Conservation (phyloP, 1,140 invertebrate species). For the Drosophila baimaii region DNA sequence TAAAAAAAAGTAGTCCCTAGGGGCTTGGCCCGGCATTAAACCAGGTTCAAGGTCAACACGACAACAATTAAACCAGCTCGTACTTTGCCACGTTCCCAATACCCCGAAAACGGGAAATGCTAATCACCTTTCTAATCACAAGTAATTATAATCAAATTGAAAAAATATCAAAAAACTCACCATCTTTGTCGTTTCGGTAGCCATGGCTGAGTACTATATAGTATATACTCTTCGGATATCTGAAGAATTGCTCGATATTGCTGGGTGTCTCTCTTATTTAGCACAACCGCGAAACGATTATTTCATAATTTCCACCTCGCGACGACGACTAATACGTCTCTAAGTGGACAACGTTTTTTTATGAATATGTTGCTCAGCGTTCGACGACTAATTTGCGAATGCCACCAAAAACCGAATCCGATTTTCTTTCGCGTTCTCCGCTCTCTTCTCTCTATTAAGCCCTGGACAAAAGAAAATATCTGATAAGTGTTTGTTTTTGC, state of each 20-base stretch:
- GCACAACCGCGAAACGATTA: slow-evolving; percentile 51
- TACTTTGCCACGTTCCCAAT: slow-evolving; percentile 37
- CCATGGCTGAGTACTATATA: slow-evolving; percentile 45
- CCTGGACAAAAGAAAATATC: slow-evolving; percentile 73
- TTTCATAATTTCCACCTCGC: slow-evolving; percentile 68
- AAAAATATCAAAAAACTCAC: slow-evolving; percentile 50
- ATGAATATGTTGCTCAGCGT: slow-evolving; percentile 56
- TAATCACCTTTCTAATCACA: slow-evolving; percentile 45
- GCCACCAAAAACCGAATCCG: slow-evolving; percentile 50
- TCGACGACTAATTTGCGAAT: slow-evolving; percentile 70
- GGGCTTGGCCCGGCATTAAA: slow-evolving; percentile 31
- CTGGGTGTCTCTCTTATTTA: neutral
- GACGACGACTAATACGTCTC: slow-evolving; percentile 21
- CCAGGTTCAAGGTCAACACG: slow-evolving; percentile 41
- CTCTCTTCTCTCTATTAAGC: slow-evolving; percentile 57
- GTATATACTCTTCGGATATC: slow-evolving; percentile 8
- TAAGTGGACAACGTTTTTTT: slow-evolving; percentile 41
- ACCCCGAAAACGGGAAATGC: slow-evolving; percentile 14
- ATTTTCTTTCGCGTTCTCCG: slow-evolving; percentile 56
- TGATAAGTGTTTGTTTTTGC: slow-evolving; percentile 69
- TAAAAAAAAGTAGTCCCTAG: slow-evolving; percentile 29
- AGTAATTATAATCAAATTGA: slow-evolving; percentile 26
- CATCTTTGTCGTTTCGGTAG: slow-evolving; percentile 72
- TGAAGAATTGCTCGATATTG: slow-evolving; percentile 22
- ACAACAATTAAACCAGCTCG: neutral